These are phyloP conservation scores for Ormyrus thymus DNA, from an alignment of 2,888 invertebrate species.

Conservation along the genomic window DNA sequence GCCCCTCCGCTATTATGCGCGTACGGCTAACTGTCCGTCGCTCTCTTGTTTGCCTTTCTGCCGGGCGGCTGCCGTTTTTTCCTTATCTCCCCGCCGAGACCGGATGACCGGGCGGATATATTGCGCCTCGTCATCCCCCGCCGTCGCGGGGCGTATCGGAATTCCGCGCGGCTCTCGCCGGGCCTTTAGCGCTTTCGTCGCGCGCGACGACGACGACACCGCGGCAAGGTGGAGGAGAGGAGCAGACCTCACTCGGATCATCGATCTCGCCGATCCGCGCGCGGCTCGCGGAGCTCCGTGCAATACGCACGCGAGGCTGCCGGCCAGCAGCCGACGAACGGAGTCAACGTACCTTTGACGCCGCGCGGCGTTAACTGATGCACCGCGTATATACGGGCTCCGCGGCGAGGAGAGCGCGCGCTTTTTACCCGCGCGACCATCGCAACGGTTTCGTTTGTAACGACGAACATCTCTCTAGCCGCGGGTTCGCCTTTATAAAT, in stretches of 20 bases:
- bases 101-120: too few species aligned
- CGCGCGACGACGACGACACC: too few species aligned
- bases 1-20: constrained; percentile 3
- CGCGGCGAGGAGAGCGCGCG: background rate
- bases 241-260: too few species aligned
- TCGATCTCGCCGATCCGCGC: too few species aligned
- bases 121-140: too few species aligned
- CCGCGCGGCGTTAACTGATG: background rate
- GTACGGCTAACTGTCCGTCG: constrained; percentile 12
- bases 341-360: constrained; percentile 25
- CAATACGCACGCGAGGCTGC: background rate
- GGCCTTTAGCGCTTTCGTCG: too few species aligned
- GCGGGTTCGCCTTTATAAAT: too few species aligned
- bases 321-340: background rate
- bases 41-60: constrained; percentile 16
- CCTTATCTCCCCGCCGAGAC: background rate
- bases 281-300: too few species aligned
- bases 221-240: too few species aligned
- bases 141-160: too few species aligned
- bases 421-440: background rate
- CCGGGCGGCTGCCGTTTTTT: constrained; percentile 15
- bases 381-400: background rate
- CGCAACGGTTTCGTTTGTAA: constrained; percentile 6
- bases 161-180: too few species aligned
- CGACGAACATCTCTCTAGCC: background rate